Evolutionary conservation across 2,888 invertebrate species (phyloP).

Genomic region (Nipponacmea schrenckii): DNA sequence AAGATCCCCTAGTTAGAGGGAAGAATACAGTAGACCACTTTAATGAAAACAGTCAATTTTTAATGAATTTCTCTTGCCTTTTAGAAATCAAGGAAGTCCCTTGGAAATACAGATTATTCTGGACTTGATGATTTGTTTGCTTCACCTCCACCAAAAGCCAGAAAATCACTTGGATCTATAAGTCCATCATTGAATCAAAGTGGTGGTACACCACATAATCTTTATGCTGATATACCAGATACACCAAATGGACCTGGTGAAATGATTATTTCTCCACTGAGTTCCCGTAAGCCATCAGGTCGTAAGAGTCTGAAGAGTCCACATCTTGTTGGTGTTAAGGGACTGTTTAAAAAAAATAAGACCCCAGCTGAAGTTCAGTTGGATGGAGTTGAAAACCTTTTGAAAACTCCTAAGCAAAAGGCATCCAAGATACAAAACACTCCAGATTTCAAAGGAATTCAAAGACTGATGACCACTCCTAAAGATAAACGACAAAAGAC

Average conservation of each 20-base stretch:
- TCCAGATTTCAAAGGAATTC: background rate
- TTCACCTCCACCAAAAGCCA: conserved; percentile 36
- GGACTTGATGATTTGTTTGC: conserved; percentile 43
- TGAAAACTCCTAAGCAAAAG: conserved; percentile 25
- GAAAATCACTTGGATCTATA: conserved; percentile 22
- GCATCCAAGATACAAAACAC: background rate
- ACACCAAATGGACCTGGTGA: conserved; percentile 64
- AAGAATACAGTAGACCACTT: too few relatives aligned
- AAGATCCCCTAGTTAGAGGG: too few relatives aligned
- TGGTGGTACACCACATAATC: conserved; percentile 35
- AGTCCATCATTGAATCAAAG: conserved; percentile 18
- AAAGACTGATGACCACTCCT: conserved; percentile 34
- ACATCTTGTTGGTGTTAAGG: conserved; percentile 45
- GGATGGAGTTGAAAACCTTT: conserved; percentile 25
- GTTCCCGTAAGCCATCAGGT: conserved; percentile 29
- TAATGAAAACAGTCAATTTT: background rate
- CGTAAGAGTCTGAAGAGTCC: conserved; percentile 35
- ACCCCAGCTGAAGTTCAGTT: conserved; percentile 14
- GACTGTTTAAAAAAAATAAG: conserved; percentile 32
- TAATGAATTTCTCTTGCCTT: background rate
- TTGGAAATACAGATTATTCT: conserved; percentile 35
- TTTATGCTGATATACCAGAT: conserved; percentile 63
- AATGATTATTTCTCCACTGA: conserved; percentile 65
- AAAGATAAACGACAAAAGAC: conserved; percentile 23
- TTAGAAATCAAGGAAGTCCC: conserved; percentile 21